A percentile compares a stretch with the other conserved stretches of the same genome.
phyloP scores from a whole-genome alignment of 1,140 invertebrate genomes.

The Hycleus cichorii region DNA sequence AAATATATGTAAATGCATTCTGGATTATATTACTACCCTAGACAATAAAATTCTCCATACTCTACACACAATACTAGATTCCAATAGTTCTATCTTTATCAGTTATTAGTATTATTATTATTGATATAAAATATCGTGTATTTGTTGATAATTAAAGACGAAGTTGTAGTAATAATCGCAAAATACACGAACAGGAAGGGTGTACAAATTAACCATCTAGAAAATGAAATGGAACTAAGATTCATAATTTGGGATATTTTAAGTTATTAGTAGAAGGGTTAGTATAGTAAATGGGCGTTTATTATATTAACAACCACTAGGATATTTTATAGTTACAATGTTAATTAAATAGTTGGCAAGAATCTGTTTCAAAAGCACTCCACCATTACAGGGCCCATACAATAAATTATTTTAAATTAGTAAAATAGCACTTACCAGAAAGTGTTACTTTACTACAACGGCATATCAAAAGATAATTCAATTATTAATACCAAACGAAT shows the following conservation, averaged over 20 bases:
- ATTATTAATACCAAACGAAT: too few relatives aligned
- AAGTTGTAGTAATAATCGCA: too few relatives aligned
- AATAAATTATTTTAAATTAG: too few relatives aligned
- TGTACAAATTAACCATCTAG: slow-evolving; percentile 11
- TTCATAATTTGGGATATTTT: slow-evolving; percentile 17
- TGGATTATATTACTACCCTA: slow-evolving; percentile 14
- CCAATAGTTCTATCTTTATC: not conserved
- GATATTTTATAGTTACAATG: too few relatives aligned
- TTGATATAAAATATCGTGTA: not conserved
- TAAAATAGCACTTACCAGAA: too few relatives aligned
- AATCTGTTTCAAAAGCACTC: too few relatives aligned
- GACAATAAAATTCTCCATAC: slow-evolving; percentile 14
- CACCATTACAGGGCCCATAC: too few relatives aligned
- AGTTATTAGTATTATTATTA: not conserved
- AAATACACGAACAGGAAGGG: not conserved
- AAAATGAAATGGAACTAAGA: slow-evolving; percentile 16
- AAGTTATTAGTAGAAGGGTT: slow-evolving; percentile 14
- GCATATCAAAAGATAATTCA: too few relatives aligned
- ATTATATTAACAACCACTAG: slow-evolving; percentile 9
- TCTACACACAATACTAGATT: not conserved
- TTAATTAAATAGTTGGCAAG: too few relatives aligned
- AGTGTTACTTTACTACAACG: too few relatives aligned
- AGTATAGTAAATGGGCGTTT: slow-evolving; percentile 8
- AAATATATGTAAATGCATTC: slow-evolving; percentile 28
- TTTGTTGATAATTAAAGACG: too few relatives aligned